These are phyloP conservation scores for Corella eumyota DNA, from an alignment of 23 tunicate species.

Conservation along the genomic window DNA sequence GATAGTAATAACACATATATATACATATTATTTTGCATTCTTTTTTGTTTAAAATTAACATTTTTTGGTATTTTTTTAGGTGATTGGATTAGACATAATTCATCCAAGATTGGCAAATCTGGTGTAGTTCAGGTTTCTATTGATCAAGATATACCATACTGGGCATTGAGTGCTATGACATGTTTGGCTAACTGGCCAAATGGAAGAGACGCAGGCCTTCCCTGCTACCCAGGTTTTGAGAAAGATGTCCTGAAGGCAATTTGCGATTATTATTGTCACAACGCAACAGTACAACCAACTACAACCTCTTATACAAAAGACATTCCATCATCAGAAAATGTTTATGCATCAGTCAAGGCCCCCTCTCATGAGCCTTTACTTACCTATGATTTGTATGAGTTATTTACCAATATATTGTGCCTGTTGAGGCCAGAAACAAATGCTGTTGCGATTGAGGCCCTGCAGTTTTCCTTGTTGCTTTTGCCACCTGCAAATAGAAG, in stretches of 20 bases:
- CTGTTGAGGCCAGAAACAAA: constrained; percentile 26
- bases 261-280: constrained; percentile 35
- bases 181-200: constrained; percentile 75
- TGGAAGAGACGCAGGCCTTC: constrained; percentile 45
- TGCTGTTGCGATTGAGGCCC: constrained; percentile 25
- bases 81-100: constrained; percentile 29
- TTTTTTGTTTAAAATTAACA: background rate
- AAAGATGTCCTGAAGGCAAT: constrained; percentile 53
- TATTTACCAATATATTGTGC: constrained; percentile 48
- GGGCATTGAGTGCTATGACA: constrained; percentile 65
- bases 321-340: background rate
- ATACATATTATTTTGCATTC: background rate
- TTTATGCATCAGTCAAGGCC: constrained; percentile 1
- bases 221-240: constrained; percentile 55
- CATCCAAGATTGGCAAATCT: constrained; percentile 41
- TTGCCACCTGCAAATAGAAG: constrained; percentile 57
- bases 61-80: constrained; percentile 9
- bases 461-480: constrained; percentile 25
- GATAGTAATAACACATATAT: no score
- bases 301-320: constrained; percentile 11
- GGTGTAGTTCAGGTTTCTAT: constrained; percentile 62
- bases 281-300: background rate
- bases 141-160: constrained; percentile 47
- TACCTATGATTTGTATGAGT: constrained; percentile 40
- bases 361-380: constrained; percentile 50